Base-by-base conservation (phyloP, 2,113 vertebrate genomes). In the Hemibagrus wyckioides region DNA sequence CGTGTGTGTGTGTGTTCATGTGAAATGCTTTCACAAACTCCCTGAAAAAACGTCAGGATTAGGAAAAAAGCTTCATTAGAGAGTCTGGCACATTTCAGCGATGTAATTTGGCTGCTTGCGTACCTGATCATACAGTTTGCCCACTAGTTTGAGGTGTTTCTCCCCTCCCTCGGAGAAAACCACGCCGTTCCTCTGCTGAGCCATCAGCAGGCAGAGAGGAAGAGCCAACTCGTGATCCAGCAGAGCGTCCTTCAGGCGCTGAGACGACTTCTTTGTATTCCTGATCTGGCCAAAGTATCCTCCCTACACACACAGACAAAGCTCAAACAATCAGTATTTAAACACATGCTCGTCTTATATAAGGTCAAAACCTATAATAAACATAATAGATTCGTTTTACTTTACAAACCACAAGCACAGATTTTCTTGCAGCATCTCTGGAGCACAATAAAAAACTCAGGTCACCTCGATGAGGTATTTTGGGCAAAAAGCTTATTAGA, bases 231-330 rank as follows among this genome's bases (percentile, higher is more conserved):
- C 98, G 11, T 91, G 90, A 21, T 91, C 90, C 79, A 91, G 89
- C 17, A 99, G 95, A 0, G 96, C 96, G 82, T 99, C 98, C 92
- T 99, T 99, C 92, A 99, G 93, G 50, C 98, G 96, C 91, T 99
- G 98, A 57, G 98, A 99, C 0, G 98, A 99, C 87, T 99, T 99
- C 94, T 99, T 99, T 15, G 98, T 99, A 95, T 99, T 99, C 91
- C 98, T 95, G 90, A 99, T 99, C 91, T 99, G 98, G 33, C 98
- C 98, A 65, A 99, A 99, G 94, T 99, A 99, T 75, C 98, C 98
- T 30, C 98, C 98, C 98, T 99, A n/a, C 21, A 82, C 0, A 82
- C 0, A 88, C 44, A 85, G 14, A 81, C 14, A 85, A 69, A 2
- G 41, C 6, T 25, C 33, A 67, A 30, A 48, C 11, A 33, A 14